Percentiles rank a stretch among this genome's conserved stretches.
phyloP scores from a whole-genome alignment of 1,140 invertebrate species.

The Scaptomyza graminum region DNA sequence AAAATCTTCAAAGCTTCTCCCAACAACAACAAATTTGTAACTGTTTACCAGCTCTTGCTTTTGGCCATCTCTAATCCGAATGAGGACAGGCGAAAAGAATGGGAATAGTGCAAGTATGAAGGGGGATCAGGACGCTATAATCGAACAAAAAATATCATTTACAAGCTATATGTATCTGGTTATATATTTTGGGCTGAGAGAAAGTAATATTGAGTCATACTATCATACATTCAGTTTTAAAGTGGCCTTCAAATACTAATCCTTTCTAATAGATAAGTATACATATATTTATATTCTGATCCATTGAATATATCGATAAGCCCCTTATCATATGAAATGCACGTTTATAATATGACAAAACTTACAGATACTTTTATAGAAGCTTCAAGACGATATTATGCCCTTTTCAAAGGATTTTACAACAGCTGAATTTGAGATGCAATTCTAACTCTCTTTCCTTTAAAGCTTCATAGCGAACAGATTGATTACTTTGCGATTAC shows the following conservation, averaged over 20 bases:
- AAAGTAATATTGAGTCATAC: too few species aligned
- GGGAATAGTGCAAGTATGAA: conserved; percentile 16
- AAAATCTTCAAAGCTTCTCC: conserved; percentile 41
- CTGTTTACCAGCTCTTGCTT: conserved; percentile 41
- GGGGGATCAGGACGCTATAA: background rate
- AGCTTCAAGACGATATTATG: background rate
- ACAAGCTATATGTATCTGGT: too few species aligned
- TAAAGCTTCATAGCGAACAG: background rate
- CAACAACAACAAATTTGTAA: conserved; percentile 29
- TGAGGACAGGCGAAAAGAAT: conserved; percentile 29
- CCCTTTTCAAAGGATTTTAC: background rate
- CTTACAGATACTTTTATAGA: background rate
- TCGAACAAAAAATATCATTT: background rate
- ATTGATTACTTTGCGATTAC: background rate
- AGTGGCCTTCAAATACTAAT: too few species aligned
- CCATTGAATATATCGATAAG: too few species aligned
- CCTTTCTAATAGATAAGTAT: too few species aligned
- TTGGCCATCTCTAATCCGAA: conserved; percentile 44
- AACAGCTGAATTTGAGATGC: background rate
- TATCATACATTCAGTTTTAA: too few species aligned
- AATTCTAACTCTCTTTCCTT: background rate
- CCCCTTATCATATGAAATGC: too few species aligned
- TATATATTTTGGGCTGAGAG: background rate
- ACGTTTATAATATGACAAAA: too few species aligned
- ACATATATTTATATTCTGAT: too few species aligned